Base-by-base conservation (phyloP, 2,888 invertebrate species). In the Ophion ventricosus region DNA sequence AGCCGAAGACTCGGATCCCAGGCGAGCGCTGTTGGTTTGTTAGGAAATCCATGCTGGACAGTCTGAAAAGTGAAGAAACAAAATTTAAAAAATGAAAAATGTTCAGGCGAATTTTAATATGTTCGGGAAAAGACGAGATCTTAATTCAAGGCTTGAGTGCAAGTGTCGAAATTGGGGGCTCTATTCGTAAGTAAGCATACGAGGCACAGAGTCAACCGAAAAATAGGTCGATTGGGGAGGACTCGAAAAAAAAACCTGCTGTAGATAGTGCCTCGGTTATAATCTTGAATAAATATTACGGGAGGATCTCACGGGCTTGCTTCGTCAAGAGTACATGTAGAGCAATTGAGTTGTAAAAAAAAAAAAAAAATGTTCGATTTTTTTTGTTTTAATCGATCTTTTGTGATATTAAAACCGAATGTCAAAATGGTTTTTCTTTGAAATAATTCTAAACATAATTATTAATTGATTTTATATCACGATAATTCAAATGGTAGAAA, bases 21-120 rank as follows among this genome's bases (percentile, higher is more conserved):
- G 35, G 98, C 98, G 91, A 99, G 94, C 5, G 98, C 97, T 17
- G 98, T 97, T 26, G 99, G 99, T 94, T 98, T 98, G 94, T 98
- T 97, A 23, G 99, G 99, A 94, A 99, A 99, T 86, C 99, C 99
- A 96, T 99, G 99, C 91, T 98, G 98, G 81, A 97, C 96, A 89
- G 98, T 98, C 99, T 99, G 95, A 64, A 95, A 92, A 86, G 17
- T 84, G 82, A 80, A 76, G 80, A 76, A 26, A 84, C 25, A 74
- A 64, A 66, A 61, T n/a, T 40, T 29, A 82, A 54, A 26, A 2
- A 49, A 25, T 29, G 4, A 63, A n/a, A 40, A 20, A 70, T 26
- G 23, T 2, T 49, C n/a, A 35, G 5, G n/a, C n/a, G n/a, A 35
- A 35, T 35, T 59, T 5, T 40, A 57, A 14, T 57, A 57, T 8